Conservation (phyloP, 2,797 vertebrate genomes). For the Syngnathus acus region DNA sequence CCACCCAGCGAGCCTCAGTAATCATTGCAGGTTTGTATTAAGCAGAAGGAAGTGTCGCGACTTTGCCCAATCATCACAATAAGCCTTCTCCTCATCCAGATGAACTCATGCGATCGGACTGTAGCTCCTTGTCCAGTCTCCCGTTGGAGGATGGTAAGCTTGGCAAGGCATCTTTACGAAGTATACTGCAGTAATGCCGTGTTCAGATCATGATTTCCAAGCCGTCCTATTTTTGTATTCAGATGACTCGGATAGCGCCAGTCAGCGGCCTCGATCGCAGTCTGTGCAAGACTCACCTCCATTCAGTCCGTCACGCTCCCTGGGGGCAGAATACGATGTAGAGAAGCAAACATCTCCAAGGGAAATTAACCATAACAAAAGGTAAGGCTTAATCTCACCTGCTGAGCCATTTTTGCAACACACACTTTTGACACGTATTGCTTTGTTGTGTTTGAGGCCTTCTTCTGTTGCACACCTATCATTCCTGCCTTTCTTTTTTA, state of each 20-base stretch:
- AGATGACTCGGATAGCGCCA: conserved; percentile 61
- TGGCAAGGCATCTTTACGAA: conserved; percentile 7
- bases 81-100: conserved; percentile 65
- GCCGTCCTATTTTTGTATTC: conserved; percentile 6
- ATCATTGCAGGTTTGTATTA: conserved; percentile 74
- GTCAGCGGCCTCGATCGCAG: conserved; percentile 77
- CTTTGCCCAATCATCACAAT: neutral
- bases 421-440: conserved; percentile 22
- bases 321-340: conserved; percentile 61
- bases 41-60: neutral
- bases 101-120: conserved; percentile 85
- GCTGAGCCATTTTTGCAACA: neutral
- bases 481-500: conserved; percentile 28
- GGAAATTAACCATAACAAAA: conserved; percentile 62
- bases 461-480: conserved; percentile 9
- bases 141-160: conserved; percentile 86
- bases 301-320: conserved; percentile 78
- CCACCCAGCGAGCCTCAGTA: conserved; percentile 80
- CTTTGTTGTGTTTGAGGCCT: conserved; percentile 33
- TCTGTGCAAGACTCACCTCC: conserved; percentile 85
- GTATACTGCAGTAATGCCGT: neutral
- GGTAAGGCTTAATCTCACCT: conserved; percentile 35
- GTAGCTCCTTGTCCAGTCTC: conserved; percentile 86
- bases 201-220: neutral
- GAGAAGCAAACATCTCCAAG: conserved; percentile 52